Base-by-base conservation (phyloP, 2,113 vertebrate genomes). In the Sinocyclocheilus anophthalmus region DNA sequence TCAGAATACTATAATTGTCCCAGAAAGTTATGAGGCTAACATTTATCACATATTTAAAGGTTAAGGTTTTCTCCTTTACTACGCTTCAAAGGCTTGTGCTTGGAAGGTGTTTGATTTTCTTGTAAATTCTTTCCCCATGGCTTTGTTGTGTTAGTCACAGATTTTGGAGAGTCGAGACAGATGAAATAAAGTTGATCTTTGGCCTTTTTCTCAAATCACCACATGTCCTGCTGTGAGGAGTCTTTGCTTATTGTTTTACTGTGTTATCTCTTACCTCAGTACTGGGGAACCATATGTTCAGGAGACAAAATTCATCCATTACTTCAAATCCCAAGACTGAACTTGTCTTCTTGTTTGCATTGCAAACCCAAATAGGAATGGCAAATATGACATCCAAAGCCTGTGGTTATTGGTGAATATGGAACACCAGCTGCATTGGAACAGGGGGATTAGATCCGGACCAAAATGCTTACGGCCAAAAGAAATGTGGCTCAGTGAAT, bases 361-460 rank as follows among this genome's bases (percentile, higher is more conserved):
- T 91, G 72, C 87, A 91, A 91, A 92, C 87, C 90, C 89, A 82
- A 78, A 88, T 87, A 87, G 84, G 83, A 85, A 93, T 89, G 61
- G 90, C 89, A 93, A 93, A 91, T 90, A 92, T 87, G 91, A 91
- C 86, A 88, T 86, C 84, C 88, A 81, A 77, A 88, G 88, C 89
- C 88, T 79, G 84, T 86, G 85, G 90, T 92, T 92, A 92, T 92
- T 93, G 92, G 87, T 90, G 86, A 91, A 93, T 92, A 88, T 91
- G 92, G 85, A 85, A 75, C 88, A 89, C 85, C 90, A 91, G 89
- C 90, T 92, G 92, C 89, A 93, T 85, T 88, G 85, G 90, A 92
- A 91, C 88, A 90, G 81, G 87, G 92, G 90, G 88, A 92, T 94
- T 91, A 91, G 88, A 86, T 81, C 63, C 85, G 69, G 53, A 81